Conservation (phyloP, 2,888 invertebrate genomes). For the Lycocerus yunnanus region DNA sequence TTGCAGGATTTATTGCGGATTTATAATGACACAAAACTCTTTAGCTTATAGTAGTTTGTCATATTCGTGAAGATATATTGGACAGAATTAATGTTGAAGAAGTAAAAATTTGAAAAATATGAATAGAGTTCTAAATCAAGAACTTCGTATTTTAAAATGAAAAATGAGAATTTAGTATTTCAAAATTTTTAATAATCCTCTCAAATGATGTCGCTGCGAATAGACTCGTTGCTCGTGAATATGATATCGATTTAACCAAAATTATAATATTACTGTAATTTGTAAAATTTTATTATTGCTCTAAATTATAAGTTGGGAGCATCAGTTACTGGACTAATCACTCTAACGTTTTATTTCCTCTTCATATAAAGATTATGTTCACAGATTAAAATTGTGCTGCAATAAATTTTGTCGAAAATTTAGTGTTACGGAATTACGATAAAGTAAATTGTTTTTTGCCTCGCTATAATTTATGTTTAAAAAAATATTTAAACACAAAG, state of each 20-base stretch:
- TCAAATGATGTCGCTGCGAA: background rate
- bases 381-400: background rate
- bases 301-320: background rate
- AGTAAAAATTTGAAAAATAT: background rate
- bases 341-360: constrained; percentile 1
- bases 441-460: background rate
- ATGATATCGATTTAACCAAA: background rate
- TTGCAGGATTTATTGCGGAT: background rate
- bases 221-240: background rate
- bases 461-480: background rate
- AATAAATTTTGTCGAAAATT: background rate
- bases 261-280: background rate
- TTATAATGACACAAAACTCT: constrained; percentile 2
- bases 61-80: background rate
- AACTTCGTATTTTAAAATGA: background rate
- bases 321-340: background rate
- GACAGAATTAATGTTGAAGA: background rate
- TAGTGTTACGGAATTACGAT: background rate
- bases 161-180: background rate
- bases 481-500: background rate
- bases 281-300: background rate
- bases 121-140: background rate
- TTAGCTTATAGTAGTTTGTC: background rate
- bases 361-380: constrained; percentile 3
- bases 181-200: background rate